A percentile compares a stretch with the other conserved stretches of the same genome.
Conservation (phyloP, 2,113 vertebrate genomes). For the Sebastes fasciatus region DNA sequence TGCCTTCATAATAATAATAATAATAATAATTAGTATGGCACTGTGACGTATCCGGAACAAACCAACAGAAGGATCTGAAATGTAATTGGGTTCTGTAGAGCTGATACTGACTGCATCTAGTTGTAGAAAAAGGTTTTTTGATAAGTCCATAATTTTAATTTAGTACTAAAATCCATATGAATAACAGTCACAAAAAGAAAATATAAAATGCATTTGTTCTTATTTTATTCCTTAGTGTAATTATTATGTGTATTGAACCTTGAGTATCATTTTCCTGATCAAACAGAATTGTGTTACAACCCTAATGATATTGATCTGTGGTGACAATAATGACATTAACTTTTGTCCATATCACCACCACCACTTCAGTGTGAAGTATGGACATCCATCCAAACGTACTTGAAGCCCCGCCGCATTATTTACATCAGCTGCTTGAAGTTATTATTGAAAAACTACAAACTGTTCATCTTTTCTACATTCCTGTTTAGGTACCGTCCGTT, state of each 20-base stretch:
- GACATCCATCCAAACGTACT: background rate
- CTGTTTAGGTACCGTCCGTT: constrained; percentile 92
- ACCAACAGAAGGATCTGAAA: background rate
- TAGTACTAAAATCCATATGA: background rate
- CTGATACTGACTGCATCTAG: background rate
- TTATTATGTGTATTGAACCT: background rate
- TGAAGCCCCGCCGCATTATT: background rate
- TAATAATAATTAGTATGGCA: too few species aligned
- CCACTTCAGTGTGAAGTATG: background rate
- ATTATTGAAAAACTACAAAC: background rate
- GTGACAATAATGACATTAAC: background rate
- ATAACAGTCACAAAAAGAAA: background rate
- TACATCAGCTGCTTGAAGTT: background rate
- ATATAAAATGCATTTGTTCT: background rate
- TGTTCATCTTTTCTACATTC: background rate
- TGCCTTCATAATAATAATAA: too few species aligned
- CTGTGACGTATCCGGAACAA: background rate
- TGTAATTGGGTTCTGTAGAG: background rate
- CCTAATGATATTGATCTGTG: background rate
- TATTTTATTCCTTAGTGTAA: too few species aligned
- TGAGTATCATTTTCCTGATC: background rate
- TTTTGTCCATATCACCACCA: background rate
- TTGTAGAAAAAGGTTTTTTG: background rate
- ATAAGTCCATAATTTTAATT: background rate
- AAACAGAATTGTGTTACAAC: background rate